phyloP scores from a whole-genome alignment of 2,113 vertebrate species.

The Albula goreensis region DNA sequence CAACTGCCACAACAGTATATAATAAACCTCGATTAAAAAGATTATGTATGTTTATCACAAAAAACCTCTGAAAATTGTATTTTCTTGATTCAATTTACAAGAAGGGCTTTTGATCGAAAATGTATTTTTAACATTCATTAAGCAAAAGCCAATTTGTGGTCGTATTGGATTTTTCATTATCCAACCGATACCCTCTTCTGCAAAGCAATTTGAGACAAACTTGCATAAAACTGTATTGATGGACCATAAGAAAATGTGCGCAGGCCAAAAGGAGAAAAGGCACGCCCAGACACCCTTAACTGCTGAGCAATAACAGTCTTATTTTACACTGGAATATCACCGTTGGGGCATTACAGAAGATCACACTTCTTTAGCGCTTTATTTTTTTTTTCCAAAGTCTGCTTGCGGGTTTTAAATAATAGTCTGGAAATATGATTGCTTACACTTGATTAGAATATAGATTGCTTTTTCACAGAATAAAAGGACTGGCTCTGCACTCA shows the following conservation, averaged over 20 bases:
- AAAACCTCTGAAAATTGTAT: neutral
- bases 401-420: neutral
- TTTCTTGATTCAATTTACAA: neutral
- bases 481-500: neutral
- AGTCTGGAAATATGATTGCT: constrained; percentile 7
- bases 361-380: neutral
- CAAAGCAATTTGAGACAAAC: neutral
- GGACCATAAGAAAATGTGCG: neutral
- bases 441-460: constrained; percentile 11
- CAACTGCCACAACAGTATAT: too few species aligned
- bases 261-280: neutral
- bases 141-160: neutral
- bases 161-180: neutral
- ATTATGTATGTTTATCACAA: neutral
- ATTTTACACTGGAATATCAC: neutral
- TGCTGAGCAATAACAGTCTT: neutral
- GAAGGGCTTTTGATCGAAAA: neutral
- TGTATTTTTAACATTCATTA: neutral
- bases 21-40: neutral
- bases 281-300: neutral
- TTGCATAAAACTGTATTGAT: neutral
- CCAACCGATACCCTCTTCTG: neutral
- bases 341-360: neutral
- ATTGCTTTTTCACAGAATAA: constrained; percentile 2
- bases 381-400: neutral